Evolutionary conservation across 2,888 invertebrate species (phyloP).

Genomic region (Ennomos quercinarius): DNA sequence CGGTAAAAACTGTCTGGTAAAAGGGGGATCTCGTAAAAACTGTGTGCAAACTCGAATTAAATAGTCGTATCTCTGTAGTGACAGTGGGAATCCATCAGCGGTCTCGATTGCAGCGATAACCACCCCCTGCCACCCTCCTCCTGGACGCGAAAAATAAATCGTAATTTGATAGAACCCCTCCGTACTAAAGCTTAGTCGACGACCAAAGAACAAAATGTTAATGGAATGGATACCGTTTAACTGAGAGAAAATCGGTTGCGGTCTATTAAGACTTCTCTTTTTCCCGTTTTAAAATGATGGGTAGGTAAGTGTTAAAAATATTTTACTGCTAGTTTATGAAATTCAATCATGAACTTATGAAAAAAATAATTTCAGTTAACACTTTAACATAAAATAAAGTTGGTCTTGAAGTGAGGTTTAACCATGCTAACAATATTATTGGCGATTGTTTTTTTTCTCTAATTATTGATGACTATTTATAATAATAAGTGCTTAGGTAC

Average conservation of each 20-base stretch:
- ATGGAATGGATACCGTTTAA: slow-evolving; percentile 34
- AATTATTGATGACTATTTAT: too few species aligned
- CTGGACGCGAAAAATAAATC: slow-evolving; percentile 60
- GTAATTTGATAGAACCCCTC: slow-evolving; percentile 66
- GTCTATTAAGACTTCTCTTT: slow-evolving; percentile 33
- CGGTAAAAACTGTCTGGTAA: slow-evolving; percentile 54
- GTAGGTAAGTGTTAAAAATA: too few species aligned
- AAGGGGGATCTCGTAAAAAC: slow-evolving; percentile 67
- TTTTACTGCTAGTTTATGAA: too few species aligned
- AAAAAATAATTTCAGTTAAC: too few species aligned
- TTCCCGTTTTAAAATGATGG: slow-evolving; percentile 7
- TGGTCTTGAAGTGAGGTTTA: background rate
- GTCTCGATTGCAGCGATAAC: slow-evolving; percentile 67
- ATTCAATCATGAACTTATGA: too few species aligned
- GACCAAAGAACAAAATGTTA: slow-evolving; percentile 40
- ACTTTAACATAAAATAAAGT: background rate
- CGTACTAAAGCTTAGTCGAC: slow-evolving; percentile 37
- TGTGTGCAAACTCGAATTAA: slow-evolving; percentile 75
- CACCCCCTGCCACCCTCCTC: slow-evolving; percentile 41
- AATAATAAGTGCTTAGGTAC: too few species aligned
- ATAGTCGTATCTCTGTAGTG: slow-evolving; percentile 73
- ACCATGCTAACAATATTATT: too few species aligned
- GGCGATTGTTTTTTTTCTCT: too few species aligned
- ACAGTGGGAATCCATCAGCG: slow-evolving; percentile 77
- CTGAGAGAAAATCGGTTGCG: slow-evolving; percentile 22